Base-by-base conservation (phyloP, 2,888 invertebrate species). In the Myopa testacea region DNA sequence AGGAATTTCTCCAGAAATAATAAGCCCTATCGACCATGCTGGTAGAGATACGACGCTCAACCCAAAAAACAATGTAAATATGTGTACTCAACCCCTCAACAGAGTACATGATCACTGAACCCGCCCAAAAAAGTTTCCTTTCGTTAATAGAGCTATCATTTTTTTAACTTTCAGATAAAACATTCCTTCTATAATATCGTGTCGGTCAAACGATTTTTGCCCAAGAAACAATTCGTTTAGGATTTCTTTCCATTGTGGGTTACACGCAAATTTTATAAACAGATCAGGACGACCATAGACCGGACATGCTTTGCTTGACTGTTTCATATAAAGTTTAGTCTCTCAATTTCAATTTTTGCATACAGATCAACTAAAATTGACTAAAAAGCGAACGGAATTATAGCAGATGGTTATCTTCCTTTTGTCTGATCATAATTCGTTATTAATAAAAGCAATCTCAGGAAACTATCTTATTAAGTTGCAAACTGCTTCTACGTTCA, bases 101-200 rank as follows among this genome's bases (percentile, higher is more conserved):
- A 38, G 26, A 26, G 26, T 26, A 37, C 34, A 68, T 45, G 68
- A 38, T 34, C 68, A 68, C 68, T 38, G 40, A 14, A 37, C 26
- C 71, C 52, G 8, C 71, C 52, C 19, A 45, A 16, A 75, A 63
- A 12, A 26, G 55, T 50, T 79, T 78, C 69, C 5, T 60, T 77
- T 75, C n/a, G 10, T 40, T 58, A n/a, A n/a, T n/a, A 63, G 77
- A 14, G 38, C 37, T 68, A 26, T 19, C n/a, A 70, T 70, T n/a
- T 34, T 34, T 62, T 52, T 26, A 62, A 26, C 40, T 75, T 72
- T 63, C 63, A 60, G 76, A 62, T 62, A 62, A 38, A 40, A 67
- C 65, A 62, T 3, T 3, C 14, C 14, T 52, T 1, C 52, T 52
- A 52, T 52, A 52, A 52, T 52, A 52, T 52, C 52, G 52, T 52